Evolutionary conservation across 1,140 invertebrate genomes (phyloP).

Genomic region (Dryas iulia): DNA sequence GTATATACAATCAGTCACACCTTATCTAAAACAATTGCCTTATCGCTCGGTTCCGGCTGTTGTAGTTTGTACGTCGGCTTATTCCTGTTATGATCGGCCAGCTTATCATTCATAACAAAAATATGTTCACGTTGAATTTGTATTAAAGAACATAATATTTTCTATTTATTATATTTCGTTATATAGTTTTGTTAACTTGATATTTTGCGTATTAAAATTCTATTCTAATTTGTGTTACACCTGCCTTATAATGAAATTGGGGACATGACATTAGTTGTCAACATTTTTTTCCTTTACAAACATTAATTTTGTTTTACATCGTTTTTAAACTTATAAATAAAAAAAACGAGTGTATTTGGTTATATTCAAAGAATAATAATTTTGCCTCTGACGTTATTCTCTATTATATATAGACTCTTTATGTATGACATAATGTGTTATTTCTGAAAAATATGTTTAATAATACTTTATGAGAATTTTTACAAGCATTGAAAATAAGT

Average conservation of each 20-base stretch:
- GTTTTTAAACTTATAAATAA: no score
- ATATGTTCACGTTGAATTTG: not conserved
- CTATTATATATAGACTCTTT: no score
- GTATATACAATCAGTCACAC: not conserved
- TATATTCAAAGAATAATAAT: no score
- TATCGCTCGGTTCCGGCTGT: conserved; percentile 35
- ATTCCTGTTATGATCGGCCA: conserved; percentile 46
- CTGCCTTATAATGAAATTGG: not conserved
- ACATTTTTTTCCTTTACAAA: no score
- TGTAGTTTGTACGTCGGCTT: conserved; percentile 40
- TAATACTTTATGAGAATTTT: no score
- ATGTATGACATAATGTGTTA: no score
- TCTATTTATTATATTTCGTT: no score
- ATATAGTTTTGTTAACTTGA: not conserved
- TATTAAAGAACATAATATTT: not conserved
- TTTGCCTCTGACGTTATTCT: no score
- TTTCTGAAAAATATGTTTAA: no score
- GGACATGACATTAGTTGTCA: not conserved
- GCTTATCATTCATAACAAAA: conserved; percentile 15
- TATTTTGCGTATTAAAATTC: not conserved
- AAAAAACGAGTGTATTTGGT: no score
- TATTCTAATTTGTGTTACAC: not conserved
- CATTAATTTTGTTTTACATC: no score
- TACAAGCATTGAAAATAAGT: no score
- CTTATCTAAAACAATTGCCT: conserved; percentile 34